Conservation (phyloP, 2,888 invertebrate species). For the Lithophane ornitopus region DNA sequence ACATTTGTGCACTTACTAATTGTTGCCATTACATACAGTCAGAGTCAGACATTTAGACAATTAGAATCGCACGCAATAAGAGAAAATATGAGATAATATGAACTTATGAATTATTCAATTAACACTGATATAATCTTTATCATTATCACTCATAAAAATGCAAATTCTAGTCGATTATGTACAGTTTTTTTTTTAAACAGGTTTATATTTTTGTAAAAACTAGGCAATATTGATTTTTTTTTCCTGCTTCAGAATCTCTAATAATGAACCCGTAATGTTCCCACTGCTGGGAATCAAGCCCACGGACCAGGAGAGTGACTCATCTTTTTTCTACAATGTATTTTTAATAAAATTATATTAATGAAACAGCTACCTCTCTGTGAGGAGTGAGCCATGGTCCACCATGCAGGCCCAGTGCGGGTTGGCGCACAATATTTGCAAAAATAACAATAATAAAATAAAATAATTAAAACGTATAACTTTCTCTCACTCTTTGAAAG, state of each 20-base stretch:
- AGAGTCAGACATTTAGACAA: too few species aligned
- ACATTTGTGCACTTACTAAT: conserved; percentile 48
- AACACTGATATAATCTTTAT: conserved; percentile 11
- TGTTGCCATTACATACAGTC: conserved; percentile 35
- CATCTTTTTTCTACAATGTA: not conserved
- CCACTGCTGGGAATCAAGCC: too few species aligned
- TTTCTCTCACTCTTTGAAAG: conserved; percentile 27
- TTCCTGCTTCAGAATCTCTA: not conserved
- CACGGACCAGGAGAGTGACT: not conserved
- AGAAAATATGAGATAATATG: conserved; percentile 57
- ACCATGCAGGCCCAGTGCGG: not conserved
- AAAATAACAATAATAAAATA: not conserved
- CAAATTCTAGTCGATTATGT: not conserved
- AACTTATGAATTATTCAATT: conserved; percentile 39
- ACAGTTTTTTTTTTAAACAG: not conserved
- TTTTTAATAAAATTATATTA: not conserved
- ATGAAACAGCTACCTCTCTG: not conserved
- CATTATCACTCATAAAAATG: conserved; percentile 15
- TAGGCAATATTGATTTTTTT: not conserved
- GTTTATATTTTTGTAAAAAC: not conserved
- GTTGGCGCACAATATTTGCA: not conserved
- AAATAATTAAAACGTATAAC: not conserved
- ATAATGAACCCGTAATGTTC: too few species aligned
- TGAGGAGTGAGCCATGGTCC: not conserved
- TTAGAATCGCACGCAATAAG: conserved; percentile 67